phyloP scores from a whole-genome alignment of 2,113 vertebrate genomes.

The Rissa tridactyla region DNA sequence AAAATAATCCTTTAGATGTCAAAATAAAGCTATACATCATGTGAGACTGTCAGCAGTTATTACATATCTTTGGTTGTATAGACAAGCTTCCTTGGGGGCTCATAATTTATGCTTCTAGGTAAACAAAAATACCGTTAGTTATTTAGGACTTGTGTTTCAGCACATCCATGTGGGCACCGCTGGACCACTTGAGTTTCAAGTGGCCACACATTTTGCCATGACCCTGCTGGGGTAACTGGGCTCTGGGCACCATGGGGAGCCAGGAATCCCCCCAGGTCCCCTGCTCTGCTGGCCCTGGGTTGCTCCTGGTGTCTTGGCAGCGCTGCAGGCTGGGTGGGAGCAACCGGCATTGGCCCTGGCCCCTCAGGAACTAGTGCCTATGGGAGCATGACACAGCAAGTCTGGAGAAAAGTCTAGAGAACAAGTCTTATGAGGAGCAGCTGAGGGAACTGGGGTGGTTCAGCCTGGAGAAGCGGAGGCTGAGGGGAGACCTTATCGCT shows the following conservation, averaged over 20 bases:
- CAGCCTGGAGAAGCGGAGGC: neutral
- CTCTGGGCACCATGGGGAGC: neutral
- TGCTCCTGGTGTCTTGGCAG: neutral
- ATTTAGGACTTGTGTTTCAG: neutral
- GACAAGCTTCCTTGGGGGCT: constrained; percentile 37
- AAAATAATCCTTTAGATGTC: constrained; percentile 76
- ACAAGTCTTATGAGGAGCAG: neutral
- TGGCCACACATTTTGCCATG: neutral
- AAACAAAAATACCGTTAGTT: constrained; percentile 22
- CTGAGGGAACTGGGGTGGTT: neutral
- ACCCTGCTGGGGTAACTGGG: neutral
- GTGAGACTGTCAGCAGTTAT: constrained; percentile 49
- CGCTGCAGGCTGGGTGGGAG: fast-evolving
- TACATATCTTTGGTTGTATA: constrained; percentile 44
- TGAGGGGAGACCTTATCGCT: neutral
- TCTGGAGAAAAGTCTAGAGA: neutral
- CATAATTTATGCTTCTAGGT: constrained; percentile 51
- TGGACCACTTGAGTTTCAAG: neutral
- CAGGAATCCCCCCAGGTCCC: fast-evolving
- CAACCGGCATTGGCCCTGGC: neutral
- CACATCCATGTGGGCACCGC: neutral
- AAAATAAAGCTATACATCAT: constrained; percentile 65
- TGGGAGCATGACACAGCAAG: neutral
- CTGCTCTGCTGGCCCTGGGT: fast-evolving
- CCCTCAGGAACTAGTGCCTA: neutral